Percentiles rank a stretch among this genome's conserved stretches.
Evolutionary conservation across 2,888 invertebrate species (phyloP).

Genomic region (Aplocera efformata): DNA sequence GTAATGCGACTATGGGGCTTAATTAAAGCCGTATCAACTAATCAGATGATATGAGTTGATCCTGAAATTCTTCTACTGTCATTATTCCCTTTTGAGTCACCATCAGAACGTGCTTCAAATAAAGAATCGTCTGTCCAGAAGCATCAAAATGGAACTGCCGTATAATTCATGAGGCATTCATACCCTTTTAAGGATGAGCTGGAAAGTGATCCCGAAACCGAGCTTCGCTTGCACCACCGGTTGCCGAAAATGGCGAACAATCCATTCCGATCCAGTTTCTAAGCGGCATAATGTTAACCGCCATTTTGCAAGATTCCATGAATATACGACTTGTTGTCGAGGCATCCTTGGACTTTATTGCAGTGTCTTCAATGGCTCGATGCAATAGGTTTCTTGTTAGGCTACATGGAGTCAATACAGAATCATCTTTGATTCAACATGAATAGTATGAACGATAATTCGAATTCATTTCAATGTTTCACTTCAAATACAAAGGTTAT

Average conservation of each 20-base stretch:
- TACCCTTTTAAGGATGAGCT: conserved; percentile 61
- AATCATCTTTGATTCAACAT: too few species aligned
- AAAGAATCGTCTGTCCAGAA: conserved; percentile 17
- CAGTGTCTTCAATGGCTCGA: background rate
- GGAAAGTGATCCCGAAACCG: conserved; percentile 72
- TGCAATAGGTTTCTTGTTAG: conserved; percentile 1
- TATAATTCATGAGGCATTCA: conserved; percentile 77
- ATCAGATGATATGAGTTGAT: conserved; percentile 8
- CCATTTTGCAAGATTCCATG: conserved; percentile 22
- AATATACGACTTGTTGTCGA: conserved; percentile 8
- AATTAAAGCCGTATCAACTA: background rate
- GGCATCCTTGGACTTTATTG: conserved; percentile 3
- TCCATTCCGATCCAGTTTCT: conserved; percentile 60
- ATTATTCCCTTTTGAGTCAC: conserved; percentile 9
- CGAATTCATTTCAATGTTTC: too few species aligned
- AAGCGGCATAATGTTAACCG: conserved; percentile 40
- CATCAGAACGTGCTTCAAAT: conserved; percentile 11
- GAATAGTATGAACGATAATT: too few species aligned
- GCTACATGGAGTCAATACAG: background rate
- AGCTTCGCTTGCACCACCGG: conserved; percentile 22
- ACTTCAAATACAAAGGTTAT: too few species aligned
- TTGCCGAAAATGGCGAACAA: conserved; percentile 55
- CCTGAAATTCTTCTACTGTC: conserved; percentile 7
- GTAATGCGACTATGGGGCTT: too few species aligned
- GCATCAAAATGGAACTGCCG: conserved; percentile 35